Evolutionary conservation across 2,888 invertebrate species (phyloP), one percentile per base, ranked within the genome.

Genomic region (Agonum fuliginosum): DNA sequence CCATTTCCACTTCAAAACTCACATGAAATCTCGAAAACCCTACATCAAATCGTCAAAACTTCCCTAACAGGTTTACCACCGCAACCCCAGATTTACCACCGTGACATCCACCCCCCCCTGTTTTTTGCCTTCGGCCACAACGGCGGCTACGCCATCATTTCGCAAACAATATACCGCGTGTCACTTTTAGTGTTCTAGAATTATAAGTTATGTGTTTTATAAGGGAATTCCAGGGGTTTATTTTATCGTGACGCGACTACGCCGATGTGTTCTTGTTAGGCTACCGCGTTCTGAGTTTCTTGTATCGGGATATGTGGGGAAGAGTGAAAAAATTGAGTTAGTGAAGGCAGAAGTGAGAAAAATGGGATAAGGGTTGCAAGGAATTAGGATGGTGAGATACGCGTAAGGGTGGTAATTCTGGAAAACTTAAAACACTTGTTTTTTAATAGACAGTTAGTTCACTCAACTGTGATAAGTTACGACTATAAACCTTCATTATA

Each of bases 151-250:
- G 58, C 84, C 82, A 84, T 84, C 84, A 83, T 84, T 85, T 84
- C 82, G 84, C 85, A 84, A 85, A 85, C 85, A 84, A 85, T 85
- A 85, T 85, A 84, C 84, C 83, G 82, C 83, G 81, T 84, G 85
- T 85, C 85, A 84, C 83, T 83, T 85, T 85, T 85, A 85, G 84
- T 84, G 85, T 82, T 83, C 76, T 82, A 81, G 85, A 85, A 85
- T 85, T 85, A 85, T 85, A 85, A 85, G 84, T 85, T 85, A 85
- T 84, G 84, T 82, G 83, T 82, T 83, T 84, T 83, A 83, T 84
- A 84, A 84, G 84, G 84, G 84, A 84, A 84, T 85, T 83, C 82
- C 24, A 78, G 81, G 81, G 81, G 82, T 80, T 84, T 83, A 83
- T 81, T 81, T 81, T 80, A 81, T 80, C 80, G 81, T 69, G 77